Conservation (phyloP, 2,797 vertebrate genomes). For the Mormyrops boulengeri region DNA sequence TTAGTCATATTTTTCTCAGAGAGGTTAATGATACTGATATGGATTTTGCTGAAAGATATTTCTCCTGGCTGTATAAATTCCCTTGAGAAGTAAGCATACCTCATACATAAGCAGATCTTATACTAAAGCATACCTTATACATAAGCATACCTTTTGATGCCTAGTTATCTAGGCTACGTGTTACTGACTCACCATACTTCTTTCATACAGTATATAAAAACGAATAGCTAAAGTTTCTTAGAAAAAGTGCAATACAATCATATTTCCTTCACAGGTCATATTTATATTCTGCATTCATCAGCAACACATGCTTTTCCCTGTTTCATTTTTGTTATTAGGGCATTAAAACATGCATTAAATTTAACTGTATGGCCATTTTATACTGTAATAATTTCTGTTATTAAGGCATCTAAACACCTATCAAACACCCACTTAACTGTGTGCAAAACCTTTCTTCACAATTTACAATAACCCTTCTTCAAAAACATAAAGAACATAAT, state of each 20-base stretch:
- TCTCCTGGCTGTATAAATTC: background rate
- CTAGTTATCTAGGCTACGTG: no score
- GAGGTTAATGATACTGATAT: background rate
- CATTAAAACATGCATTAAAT: background rate
- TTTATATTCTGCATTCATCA: background rate
- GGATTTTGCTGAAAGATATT: background rate
- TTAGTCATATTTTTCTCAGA: background rate
- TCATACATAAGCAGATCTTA: background rate
- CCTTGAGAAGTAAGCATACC: background rate
- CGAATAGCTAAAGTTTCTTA: background rate
- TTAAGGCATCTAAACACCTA: background rate
- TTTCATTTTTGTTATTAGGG: background rate
- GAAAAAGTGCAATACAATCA: background rate
- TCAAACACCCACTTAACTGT: background rate
- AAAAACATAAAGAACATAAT: no score
- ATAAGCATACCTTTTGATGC: background rate
- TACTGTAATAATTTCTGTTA: background rate
- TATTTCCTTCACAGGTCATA: background rate
- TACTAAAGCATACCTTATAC: background rate
- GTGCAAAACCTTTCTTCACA: background rate
- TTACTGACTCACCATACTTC: background rate
- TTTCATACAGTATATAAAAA: background rate
- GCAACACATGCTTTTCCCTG: background rate
- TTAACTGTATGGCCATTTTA: background rate
- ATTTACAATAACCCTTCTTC: background rate